Evolutionary conservation across 2,888 invertebrate species (phyloP).

Genomic region (Leucophenga maculata): DNA sequence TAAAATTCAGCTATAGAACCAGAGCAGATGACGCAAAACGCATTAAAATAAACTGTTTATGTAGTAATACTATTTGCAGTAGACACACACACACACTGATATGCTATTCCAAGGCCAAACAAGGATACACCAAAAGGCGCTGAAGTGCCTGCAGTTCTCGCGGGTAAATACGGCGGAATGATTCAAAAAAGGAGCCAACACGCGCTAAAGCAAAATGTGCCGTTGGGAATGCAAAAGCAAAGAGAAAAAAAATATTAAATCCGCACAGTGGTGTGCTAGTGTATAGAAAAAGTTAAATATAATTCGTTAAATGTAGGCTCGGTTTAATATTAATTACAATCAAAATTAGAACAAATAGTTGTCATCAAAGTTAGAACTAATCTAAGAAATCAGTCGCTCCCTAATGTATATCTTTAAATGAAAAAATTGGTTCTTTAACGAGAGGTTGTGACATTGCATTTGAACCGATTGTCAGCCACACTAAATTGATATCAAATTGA

Average conservation of each 20-base stretch:
- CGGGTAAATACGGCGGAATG: not conserved
- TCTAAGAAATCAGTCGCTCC: no score
- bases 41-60: constrained; percentile 51
- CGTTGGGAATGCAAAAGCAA: constrained; percentile 7
- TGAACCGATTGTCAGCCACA: no score
- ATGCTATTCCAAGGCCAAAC: not conserved
- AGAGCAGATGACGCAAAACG: constrained; percentile 18
- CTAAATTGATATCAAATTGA: no score
- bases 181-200: not conserved
- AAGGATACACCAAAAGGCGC: not conserved
- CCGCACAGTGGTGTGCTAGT: no score
- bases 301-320: constrained; percentile 42
- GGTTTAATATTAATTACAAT: no score
- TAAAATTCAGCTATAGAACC: no score
- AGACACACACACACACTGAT: not conserved
- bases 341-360: no score
- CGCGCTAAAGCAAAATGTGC: constrained; percentile 14
- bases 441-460: no score
- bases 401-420: no score
- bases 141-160: not conserved
- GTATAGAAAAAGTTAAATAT: not conserved
- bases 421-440: no score
- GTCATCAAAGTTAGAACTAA: no score
- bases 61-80: constrained; percentile 41
- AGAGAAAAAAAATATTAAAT: not conserved